Evolutionary conservation across 2,888 invertebrate species (phyloP).

Genomic region (Caradrina clavipalpis): DNA sequence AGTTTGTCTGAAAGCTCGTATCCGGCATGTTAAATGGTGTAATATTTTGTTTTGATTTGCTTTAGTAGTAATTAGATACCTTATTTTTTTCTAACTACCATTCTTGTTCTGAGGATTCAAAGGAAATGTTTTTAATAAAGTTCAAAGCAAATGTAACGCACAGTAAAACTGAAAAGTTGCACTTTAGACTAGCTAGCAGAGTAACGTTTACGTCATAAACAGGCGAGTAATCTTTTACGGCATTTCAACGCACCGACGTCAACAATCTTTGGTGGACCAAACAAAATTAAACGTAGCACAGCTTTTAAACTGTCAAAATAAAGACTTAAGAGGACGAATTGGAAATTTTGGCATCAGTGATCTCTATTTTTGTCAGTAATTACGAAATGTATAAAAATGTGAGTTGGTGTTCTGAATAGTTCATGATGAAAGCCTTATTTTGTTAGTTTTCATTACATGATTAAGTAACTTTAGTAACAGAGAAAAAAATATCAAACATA

Average conservation of each 20-base stretch:
- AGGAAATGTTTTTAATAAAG: background rate
- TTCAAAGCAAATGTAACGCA: conserved; percentile 17
- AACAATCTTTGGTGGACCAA: conserved; percentile 23
- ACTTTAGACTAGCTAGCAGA: background rate
- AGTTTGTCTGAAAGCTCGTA: conserved; percentile 32
- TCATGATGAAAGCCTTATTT: no score
- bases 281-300: conserved; percentile 24
- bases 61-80: no score
- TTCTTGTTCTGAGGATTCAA: conserved; percentile 1
- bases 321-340: no score
- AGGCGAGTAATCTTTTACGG: conserved; percentile 8
- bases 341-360: no score
- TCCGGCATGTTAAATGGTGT: conserved; percentile 24
- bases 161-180: conserved; percentile 20
- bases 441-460: no score
- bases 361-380: no score
- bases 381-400: no score
- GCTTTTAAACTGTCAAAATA: conserved; percentile 63
- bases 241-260: conserved; percentile 27
- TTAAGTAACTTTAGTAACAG: no score
- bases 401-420: no score
- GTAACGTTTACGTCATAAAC: conserved; percentile 14
- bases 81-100: background rate
- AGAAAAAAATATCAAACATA: no score
- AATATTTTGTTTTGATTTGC: conserved; percentile 21